A percentile compares a stretch with the other conserved stretches of the same genome.
Conservation (phyloP, 2,797 vertebrate species). For the Cephalopachus bancanus region DNA sequence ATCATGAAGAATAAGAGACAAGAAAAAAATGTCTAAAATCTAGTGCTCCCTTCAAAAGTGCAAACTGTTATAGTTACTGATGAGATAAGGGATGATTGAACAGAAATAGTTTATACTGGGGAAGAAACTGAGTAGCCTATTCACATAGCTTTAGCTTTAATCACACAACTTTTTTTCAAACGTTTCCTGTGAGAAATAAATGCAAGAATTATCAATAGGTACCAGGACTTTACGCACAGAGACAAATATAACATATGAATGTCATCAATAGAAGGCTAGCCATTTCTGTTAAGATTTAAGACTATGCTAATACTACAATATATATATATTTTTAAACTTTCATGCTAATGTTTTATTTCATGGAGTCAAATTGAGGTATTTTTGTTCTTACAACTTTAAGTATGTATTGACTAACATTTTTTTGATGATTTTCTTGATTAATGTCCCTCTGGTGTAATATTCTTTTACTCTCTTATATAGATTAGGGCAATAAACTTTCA, state of each 20-base stretch:
- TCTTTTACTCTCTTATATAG: neutral
- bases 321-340: neutral
- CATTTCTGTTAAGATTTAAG: neutral
- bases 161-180: neutral
- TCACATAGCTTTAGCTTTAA: neutral
- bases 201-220: neutral
- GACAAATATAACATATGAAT: neutral
- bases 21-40: neutral
- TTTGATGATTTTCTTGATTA: neutral
- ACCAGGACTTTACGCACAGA: neutral
- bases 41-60: neutral
- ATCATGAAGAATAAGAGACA: neutral
- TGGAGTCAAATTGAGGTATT: neutral
- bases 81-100: neutral
- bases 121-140: neutral
- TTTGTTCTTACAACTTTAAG: neutral
- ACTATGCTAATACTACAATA: neutral
- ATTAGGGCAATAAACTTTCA: neutral
- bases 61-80: neutral
- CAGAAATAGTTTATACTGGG: neutral
- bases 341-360: neutral
- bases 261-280: neutral
- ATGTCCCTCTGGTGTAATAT: neutral
- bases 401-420: neutral
- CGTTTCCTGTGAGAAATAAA: neutral